These are phyloP conservation scores for Apamea sordens DNA, from an alignment of 2,888 invertebrate genomes.

Conservation along the genomic window DNA sequence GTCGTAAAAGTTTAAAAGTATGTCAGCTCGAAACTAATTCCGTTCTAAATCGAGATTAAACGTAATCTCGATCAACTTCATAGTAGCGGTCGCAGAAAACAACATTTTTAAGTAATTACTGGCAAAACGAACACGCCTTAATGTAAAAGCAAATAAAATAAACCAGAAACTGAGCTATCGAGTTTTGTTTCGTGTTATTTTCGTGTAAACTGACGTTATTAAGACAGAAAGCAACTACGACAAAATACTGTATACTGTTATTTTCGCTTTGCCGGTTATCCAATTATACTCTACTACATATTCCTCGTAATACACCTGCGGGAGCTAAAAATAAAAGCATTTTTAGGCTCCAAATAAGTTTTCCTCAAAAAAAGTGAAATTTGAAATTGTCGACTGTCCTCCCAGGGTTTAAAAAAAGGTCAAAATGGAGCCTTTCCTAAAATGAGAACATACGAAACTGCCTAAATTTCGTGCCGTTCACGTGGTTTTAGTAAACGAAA, in stretches of 20 bases:
- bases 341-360: constrained; percentile 47
- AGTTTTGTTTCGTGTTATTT: constrained; percentile 65
- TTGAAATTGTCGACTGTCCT: constrained; percentile 46
- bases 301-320: constrained; percentile 36
- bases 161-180: constrained; percentile 59
- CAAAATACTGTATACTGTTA: constrained; percentile 16
- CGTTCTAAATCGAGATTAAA: constrained; percentile 14
- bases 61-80: constrained; percentile 13
- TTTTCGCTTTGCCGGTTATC: constrained; percentile 15
- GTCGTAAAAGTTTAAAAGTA: neutral
- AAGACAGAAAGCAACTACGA: constrained; percentile 30
- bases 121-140: constrained; percentile 65
- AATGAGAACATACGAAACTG: constrained; percentile 46
- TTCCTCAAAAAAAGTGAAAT: constrained; percentile 49
- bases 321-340: constrained; percentile 44
- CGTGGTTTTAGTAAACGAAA: constrained; percentile 45
- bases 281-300: constrained; percentile 42
- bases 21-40: neutral
- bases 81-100: constrained; percentile 59
- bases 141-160: constrained; percentile 65
- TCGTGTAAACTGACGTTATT: constrained; percentile 44
- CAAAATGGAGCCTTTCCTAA: constrained; percentile 31
- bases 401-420: constrained; percentile 53
- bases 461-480: constrained; percentile 40
- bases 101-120: constrained; percentile 72